Conservation (phyloP, 2,888 invertebrate genomes). For the Anthrax anthrax region DNA sequence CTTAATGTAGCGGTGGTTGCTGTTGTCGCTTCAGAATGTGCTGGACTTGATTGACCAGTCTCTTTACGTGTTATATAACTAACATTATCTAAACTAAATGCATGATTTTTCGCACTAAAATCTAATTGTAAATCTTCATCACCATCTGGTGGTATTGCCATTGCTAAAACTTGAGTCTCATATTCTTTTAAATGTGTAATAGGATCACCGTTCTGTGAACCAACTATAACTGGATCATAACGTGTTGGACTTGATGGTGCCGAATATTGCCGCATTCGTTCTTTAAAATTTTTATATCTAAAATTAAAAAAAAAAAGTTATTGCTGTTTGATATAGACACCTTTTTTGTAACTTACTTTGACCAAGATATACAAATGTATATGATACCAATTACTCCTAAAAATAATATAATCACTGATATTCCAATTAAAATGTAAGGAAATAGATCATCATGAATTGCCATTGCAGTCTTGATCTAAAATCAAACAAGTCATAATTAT, state of each 20-base stretch:
- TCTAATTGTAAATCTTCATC: constrained; percentile 71
- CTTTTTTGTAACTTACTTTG: constrained; percentile 46
- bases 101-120: constrained; percentile 75
- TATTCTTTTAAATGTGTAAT: constrained; percentile 70
- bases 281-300: constrained; percentile 79
- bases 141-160: constrained; percentile 80
- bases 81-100: constrained; percentile 76
- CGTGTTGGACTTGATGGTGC: constrained; percentile 45
- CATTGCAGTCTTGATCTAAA: constrained; percentile 37
- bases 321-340: not conserved
- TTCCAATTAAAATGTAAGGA: constrained; percentile 75
- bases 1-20: constrained; percentile 52
- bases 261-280: constrained; percentile 62
- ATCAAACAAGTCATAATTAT: not conserved
- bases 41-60: constrained; percentile 57
- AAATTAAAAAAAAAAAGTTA: not conserved
- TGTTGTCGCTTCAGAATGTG: constrained; percentile 69
- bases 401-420: constrained; percentile 79
- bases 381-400: constrained; percentile 78
- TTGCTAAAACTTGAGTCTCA: constrained; percentile 84
- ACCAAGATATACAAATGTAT: constrained; percentile 89
- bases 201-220: constrained; percentile 32
- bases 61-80: constrained; percentile 78
- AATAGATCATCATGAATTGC: constrained; percentile 55
- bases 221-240: constrained; percentile 51